Evolutionary conservation across 2,888 invertebrate species (phyloP), one percentile per base, ranked within the genome.

Genomic region (Minunthozetes semirufus): DNA sequence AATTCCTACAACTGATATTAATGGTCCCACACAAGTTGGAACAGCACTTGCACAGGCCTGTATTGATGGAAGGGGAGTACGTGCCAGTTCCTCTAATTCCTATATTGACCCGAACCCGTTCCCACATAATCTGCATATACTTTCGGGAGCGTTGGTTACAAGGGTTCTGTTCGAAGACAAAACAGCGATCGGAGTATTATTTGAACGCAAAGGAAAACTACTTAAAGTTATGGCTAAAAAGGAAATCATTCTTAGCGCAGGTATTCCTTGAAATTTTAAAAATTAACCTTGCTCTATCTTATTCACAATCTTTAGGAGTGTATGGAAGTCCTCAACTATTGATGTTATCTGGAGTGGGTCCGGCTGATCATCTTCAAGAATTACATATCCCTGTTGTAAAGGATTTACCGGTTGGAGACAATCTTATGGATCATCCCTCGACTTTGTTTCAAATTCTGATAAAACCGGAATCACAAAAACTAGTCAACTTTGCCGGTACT

Each of bases 271-370:
- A 17, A 48, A 4, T 17, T n/a, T n/a, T n/a, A 53, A 13, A 53
- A 53, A 13, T 53, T 13, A 13, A 8, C 19, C 19, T 53, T 53
- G 8, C 42, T 17, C 13, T 8, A 48, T 17, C 48, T 13, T n/a
- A 19, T n/a, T 1, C 42, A n/a, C n/a, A n/a, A n/a, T n/a, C n/a
- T n/a, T n/a, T 13, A 42, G 42, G 42, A 13, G 42, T 42, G 5
- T 13, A 42, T 13, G 13, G n/a, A 48, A 71, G 71, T n/a, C 71
- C 74, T 25, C 70, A 74, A 71, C 6, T 74, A 6, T 48, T 74
- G 48, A 38, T 74, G 25, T 53, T 74, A 13, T 74, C 74, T 3
- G 74, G 74, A 9, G 22, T 74, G 17, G 74, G 74, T 6, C 74
- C 70, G 1, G 33, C 25, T 25, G 29, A 70, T 9, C 74, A 74